Evolutionary conservation across 2,888 invertebrate species (phyloP).

Genomic region (Chrysolina oricalcia): DNA sequence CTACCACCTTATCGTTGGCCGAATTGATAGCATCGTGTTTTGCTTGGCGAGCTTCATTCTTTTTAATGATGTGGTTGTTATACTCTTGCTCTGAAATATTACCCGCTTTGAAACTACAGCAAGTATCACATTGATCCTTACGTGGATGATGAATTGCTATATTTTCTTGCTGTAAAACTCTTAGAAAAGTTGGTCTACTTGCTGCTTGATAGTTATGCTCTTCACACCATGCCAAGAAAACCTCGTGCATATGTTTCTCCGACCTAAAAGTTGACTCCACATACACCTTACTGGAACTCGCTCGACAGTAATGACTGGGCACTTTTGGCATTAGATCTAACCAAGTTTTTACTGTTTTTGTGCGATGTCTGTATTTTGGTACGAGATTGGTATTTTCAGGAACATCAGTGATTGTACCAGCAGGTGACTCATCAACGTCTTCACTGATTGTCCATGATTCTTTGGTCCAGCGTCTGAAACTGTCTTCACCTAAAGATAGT

Average conservation of each 20-base stretch:
- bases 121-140: conserved; percentile 33
- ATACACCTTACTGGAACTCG: conserved; percentile 27
- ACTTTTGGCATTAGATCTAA: conserved; percentile 26
- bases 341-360: conserved; percentile 17
- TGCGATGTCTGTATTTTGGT: conserved; percentile 9
- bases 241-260: conserved; percentile 6
- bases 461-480: conserved; percentile 16
- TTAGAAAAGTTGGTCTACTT: conserved; percentile 13
- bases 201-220: conserved; percentile 1
- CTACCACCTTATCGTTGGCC: conserved; percentile 16
- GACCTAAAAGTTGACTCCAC: conserved; percentile 25
- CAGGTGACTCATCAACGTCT: not conserved
- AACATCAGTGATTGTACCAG: conserved; percentile 1
- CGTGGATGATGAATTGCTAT: conserved; percentile 30
- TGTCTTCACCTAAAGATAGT: conserved; percentile 14
- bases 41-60: conserved; percentile 25
- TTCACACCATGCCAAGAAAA: not conserved
- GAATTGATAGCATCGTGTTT: conserved; percentile 7
- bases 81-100: conserved; percentile 20
- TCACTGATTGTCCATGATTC: conserved; percentile 16
- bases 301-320: conserved; percentile 30
- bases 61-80: conserved; percentile 19
- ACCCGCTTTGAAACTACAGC: conserved; percentile 28
- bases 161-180: conserved; percentile 25
- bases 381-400: not conserved